A percentile compares a stretch with the other conserved stretches of the same genome.
Evolutionary conservation across 2,113 vertebrate genomes (phyloP).

Genomic region (Thermophis baileyi): DNA sequence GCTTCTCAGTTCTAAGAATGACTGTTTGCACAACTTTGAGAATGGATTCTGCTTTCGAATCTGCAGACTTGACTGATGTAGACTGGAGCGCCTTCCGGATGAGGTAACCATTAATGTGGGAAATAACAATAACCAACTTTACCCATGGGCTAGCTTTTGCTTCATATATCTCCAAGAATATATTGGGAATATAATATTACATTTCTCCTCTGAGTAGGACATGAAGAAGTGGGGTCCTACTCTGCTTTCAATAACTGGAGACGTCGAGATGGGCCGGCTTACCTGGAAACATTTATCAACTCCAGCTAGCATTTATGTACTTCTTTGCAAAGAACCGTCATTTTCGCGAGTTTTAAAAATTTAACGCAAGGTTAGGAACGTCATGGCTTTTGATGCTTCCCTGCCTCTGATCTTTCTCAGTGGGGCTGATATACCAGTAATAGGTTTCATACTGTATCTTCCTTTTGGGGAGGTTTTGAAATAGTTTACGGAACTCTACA

Average conservation of each 20-base stretch:
- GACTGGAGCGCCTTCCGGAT: not conserved
- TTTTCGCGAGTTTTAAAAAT: constrained; percentile 27
- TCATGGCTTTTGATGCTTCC: constrained; percentile 20
- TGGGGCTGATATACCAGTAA: not conserved
- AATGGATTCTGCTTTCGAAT: not conserved
- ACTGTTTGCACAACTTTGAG: not conserved
- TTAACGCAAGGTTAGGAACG: constrained; percentile 24
- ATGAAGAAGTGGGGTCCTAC: not conserved
- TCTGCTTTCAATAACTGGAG: not conserved
- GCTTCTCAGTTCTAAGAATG: not conserved
- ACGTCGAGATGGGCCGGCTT: not conserved
- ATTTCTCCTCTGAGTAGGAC: not conserved
- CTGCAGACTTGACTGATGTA: not conserved
- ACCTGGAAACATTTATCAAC: not conserved
- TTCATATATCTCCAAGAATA: not conserved
- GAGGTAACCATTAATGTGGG: not conserved
- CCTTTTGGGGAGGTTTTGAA: constrained; percentile 37
- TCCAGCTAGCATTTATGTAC: not conserved
- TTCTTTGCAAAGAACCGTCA: not conserved
- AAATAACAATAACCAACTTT: not conserved
- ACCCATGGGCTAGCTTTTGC: not conserved
- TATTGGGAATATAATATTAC: not conserved
- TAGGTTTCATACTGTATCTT: constrained; percentile 5
- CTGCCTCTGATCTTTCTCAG: not conserved
- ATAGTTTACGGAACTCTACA: constrained; percentile 32